phyloP scores from a whole-genome alignment of 2,888 invertebrate species.

The Hydroisotoma schaefferi region DNA sequence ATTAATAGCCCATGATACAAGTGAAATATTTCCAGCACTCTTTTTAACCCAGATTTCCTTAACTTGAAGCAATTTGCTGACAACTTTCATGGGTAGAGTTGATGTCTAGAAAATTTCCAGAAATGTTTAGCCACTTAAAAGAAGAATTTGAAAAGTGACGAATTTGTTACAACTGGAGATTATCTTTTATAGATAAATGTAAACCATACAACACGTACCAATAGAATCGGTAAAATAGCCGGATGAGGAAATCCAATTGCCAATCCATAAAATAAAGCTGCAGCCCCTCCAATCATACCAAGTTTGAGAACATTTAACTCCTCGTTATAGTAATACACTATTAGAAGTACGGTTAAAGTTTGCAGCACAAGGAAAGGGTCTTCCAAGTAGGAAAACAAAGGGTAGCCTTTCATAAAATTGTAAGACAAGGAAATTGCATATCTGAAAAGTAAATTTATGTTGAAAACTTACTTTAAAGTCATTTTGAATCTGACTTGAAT shows the following conservation, averaged over 20 bases:
- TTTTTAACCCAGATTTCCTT: conserved; percentile 66
- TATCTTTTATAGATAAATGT: too few species aligned
- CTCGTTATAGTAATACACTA: conserved; percentile 66
- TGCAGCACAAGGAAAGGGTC: conserved; percentile 76
- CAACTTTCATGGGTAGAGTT: conserved; percentile 71
- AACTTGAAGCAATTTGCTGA: conserved; percentile 77
- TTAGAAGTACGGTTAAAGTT: conserved; percentile 68
- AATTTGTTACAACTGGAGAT: too few species aligned
- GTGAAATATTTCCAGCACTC: conserved; percentile 72
- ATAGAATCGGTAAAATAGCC: conserved; percentile 59
- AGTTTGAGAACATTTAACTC: conserved; percentile 55
- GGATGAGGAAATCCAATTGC: conserved; percentile 56
- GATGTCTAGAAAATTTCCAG: too few species aligned
- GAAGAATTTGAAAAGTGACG: not conserved
- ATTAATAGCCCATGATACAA: conserved; percentile 77
- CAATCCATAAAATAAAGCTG: conserved; percentile 54
- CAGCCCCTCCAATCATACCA: conserved; percentile 52
- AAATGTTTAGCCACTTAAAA: conserved; percentile 50
- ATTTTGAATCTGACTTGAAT: not conserved
- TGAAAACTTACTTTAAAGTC: not conserved
- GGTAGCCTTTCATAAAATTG: conserved; percentile 71
- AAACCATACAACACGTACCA: conserved; percentile 61
- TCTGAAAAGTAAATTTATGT: conserved; percentile 55
- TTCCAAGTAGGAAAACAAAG: conserved; percentile 74
- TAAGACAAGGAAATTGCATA: conserved; percentile 77